phyloP scores from a whole-genome alignment of 2,888 invertebrate genomes.

The Hylaea fasciaria region DNA sequence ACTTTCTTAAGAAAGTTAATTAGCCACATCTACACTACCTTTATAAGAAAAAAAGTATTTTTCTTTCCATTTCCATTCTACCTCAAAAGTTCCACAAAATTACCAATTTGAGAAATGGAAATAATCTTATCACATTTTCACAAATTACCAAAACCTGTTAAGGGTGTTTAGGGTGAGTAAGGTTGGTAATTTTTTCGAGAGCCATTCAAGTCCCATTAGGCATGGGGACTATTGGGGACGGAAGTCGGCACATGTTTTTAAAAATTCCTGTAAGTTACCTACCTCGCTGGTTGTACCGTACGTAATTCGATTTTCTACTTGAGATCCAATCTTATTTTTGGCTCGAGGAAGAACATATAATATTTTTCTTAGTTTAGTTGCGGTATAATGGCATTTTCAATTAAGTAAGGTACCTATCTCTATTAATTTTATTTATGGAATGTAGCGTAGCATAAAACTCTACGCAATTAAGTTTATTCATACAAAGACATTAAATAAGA shows the following conservation, averaged over 20 bases:
- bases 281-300: background rate
- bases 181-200: constrained; percentile 59
- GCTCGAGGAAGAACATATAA: background rate
- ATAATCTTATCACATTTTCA: constrained; percentile 30
- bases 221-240: constrained; percentile 19
- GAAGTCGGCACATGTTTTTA: constrained; percentile 19
- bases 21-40: too few species aligned
- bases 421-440: too few species aligned
- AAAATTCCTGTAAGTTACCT: constrained; percentile 4
- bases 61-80: background rate
- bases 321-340: background rate
- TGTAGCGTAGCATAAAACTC: too few species aligned
- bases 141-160: constrained; percentile 32
- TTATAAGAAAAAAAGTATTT: background rate
- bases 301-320: background rate
- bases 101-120: constrained; percentile 29
- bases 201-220: constrained; percentile 44
- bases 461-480: too few species aligned
- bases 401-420: too few species aligned
- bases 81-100: constrained; percentile 5
- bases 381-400: too few species aligned
- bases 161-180: constrained; percentile 31
- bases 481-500: too few species aligned
- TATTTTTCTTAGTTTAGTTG: too few species aligned
- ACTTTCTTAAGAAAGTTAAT: too few species aligned